Conservation (phyloP, 2,797 vertebrate species). For the Rallus crepitans region DNA sequence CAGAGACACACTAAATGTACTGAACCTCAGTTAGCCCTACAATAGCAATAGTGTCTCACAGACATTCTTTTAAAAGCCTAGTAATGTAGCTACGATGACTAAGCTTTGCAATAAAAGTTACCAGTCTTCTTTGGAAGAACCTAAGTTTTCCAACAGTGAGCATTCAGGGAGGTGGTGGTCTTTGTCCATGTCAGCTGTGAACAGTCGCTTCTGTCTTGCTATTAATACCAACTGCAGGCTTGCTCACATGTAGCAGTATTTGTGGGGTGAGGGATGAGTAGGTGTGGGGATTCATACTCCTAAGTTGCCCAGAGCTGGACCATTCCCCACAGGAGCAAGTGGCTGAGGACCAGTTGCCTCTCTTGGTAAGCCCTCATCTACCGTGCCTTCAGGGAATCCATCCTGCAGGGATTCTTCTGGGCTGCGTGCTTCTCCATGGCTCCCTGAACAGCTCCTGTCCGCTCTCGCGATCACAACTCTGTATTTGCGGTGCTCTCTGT, state of each 20-base stretch:
- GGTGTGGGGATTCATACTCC: not conserved
- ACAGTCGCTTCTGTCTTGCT: not conserved
- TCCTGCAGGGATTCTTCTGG: conserved; percentile 22
- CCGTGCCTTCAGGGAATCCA: conserved; percentile 35
- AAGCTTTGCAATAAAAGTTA: conserved; percentile 43
- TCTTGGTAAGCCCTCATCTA: not conserved
- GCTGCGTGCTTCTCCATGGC: not conserved
- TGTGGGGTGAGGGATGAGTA: not conserved
- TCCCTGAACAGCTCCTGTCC: not conserved
- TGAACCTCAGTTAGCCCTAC: not conserved
- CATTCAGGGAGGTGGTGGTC: conserved; percentile 4
- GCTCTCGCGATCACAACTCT: not conserved
- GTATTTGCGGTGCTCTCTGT: conserved; percentile 10
- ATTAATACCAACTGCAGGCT: not conserved
- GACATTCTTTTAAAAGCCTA: not conserved
- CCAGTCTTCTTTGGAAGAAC: not conserved
- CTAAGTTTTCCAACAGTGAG: not conserved
- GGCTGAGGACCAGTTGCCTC: not conserved
- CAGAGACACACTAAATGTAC: not conserved
- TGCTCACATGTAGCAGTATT: conserved; percentile 1
- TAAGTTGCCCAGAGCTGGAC: not conserved
- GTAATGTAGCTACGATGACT: conserved; percentile 10
- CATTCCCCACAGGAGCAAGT: not conserved
- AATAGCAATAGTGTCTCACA: conserved; percentile 43
- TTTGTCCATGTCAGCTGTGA: not conserved